A percentile compares a stretch with the other conserved stretches of the same genome.
These are phyloP conservation scores for Agrochola lota DNA, from an alignment of 2,888 invertebrate genomes.

Conservation along the genomic window DNA sequence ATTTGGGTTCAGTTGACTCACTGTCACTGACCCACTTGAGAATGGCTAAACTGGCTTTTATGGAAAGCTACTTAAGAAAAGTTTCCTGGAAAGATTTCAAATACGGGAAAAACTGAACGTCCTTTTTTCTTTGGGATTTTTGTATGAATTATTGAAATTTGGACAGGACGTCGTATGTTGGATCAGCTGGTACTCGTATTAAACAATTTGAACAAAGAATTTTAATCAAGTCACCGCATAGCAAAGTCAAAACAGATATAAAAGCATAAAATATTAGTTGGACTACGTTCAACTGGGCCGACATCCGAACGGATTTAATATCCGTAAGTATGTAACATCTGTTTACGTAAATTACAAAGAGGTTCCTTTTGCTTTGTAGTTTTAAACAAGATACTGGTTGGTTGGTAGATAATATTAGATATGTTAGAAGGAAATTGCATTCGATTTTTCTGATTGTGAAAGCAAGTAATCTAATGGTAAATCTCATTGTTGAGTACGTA, in stretches of 20 bases:
- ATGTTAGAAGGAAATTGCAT: constrained; percentile 16
- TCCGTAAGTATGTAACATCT: constrained; percentile 58
- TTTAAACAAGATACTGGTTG: constrained; percentile 31
- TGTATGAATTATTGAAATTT: too few relatives aligned
- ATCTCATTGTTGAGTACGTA: constrained; percentile 14
- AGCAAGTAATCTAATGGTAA: not conserved
- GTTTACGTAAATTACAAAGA: constrained; percentile 65
- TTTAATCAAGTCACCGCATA: constrained; percentile 21
- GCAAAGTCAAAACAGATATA: constrained; percentile 51
- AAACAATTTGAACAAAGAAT: not conserved
- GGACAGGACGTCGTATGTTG: too few relatives aligned
- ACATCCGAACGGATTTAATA: constrained; percentile 57
- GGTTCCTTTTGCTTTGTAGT: constrained; percentile 59
- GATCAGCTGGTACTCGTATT: too few relatives aligned
- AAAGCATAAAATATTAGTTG: constrained; percentile 48
- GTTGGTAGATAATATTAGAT: constrained; percentile 7
- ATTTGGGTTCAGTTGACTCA: too few relatives aligned
- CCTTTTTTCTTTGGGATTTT: not conserved
- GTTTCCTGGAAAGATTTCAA: not conserved
- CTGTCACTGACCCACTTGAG: too few relatives aligned
- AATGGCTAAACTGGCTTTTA: too few relatives aligned
- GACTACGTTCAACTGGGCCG: constrained; percentile 56
- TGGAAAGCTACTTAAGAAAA: not conserved
- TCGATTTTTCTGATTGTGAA: constrained; percentile 17
- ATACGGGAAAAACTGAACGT: not conserved